Evolutionary conservation across 92 coral and sea anemone genomes (phyloP).

Genomic region (Pocillopora grandis): DNA sequence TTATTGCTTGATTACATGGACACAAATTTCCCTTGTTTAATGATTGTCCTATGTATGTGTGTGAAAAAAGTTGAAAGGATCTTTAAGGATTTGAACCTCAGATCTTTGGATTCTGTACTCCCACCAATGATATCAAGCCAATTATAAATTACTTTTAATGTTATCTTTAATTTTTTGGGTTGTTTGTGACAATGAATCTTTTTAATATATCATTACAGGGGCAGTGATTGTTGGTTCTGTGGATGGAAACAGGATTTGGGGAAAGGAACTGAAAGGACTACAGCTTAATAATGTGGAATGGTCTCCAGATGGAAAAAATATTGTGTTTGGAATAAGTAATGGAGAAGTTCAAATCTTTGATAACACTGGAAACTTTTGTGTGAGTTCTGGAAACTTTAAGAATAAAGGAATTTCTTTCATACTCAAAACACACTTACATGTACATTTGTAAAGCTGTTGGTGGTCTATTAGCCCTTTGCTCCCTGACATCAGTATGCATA

Average conservation of each 20-base stretch:
- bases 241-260: conserved; percentile 99
- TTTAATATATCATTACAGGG: conserved; percentile 45
- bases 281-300: conserved; percentile 94
- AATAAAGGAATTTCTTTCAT: too few relatives aligned
- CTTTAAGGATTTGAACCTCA: too few relatives aligned
- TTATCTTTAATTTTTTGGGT: too few relatives aligned
- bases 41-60: too few relatives aligned
- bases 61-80: too few relatives aligned
- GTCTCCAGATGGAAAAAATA: conserved; percentile 97
- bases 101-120: too few relatives aligned
- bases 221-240: conserved; percentile 98
- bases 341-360: conserved; percentile 98
- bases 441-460: background rate
- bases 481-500: too few relatives aligned
- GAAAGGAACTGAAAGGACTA: conserved; percentile 86
- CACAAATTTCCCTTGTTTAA: too few relatives aligned
- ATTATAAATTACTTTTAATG: too few relatives aligned
- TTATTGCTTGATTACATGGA: too few relatives aligned
- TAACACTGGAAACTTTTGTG: conserved; percentile 93
- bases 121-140: too few relatives aligned
- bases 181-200: background rate
- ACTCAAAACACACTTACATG: background rate
- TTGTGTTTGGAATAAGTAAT: conserved; percentile 94
- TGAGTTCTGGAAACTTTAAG: conserved; percentile 49
- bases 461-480: too few relatives aligned